Evolutionary conservation across 1,140 invertebrate species (phyloP).

Genomic region (Muscidifurax raptorellus): DNA sequence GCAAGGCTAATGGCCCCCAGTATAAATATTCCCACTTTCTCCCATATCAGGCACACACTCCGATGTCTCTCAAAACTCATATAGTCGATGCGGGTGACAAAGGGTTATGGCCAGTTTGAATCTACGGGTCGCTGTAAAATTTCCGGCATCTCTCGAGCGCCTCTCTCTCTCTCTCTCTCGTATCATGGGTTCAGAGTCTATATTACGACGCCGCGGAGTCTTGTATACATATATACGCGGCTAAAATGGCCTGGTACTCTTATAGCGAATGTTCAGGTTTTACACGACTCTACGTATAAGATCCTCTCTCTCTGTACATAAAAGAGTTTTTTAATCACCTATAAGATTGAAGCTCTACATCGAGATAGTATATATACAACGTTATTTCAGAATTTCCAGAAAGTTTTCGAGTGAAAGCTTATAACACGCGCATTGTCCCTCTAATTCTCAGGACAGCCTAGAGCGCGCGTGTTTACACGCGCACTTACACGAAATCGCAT

Average conservation of each 20-base stretch:
- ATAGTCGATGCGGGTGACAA: background rate
- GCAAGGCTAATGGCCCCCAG: too few relatives aligned
- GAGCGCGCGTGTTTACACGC: too few relatives aligned
- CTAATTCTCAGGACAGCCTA: too few relatives aligned
- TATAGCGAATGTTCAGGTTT: background rate
- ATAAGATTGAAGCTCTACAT: background rate
- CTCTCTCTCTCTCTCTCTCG: too few relatives aligned
- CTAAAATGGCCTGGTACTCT: background rate
- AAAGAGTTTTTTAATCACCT: too few relatives aligned
- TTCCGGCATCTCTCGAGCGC: background rate
- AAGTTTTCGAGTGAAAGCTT: background rate
- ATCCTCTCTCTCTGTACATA: too few relatives aligned
- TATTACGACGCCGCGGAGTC: background rate
- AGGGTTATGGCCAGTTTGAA: slow-evolving; percentile 1
- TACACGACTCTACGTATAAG: background rate
- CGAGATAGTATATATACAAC: too few relatives aligned
- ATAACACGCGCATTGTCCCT: too few relatives aligned
- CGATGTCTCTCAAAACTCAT: background rate
- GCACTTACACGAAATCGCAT: too few relatives aligned
- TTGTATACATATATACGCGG: slow-evolving; percentile 3
- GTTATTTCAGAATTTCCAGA: too few relatives aligned
- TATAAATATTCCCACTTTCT: too few relatives aligned
- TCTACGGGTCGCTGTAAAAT: background rate
- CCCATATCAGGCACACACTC: too few relatives aligned
- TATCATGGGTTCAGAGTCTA: background rate